These are phyloP conservation scores for Paralinhomoeus sp. DNA, from an alignment of 2,888 invertebrate genomes.

Conservation along the genomic window DNA sequence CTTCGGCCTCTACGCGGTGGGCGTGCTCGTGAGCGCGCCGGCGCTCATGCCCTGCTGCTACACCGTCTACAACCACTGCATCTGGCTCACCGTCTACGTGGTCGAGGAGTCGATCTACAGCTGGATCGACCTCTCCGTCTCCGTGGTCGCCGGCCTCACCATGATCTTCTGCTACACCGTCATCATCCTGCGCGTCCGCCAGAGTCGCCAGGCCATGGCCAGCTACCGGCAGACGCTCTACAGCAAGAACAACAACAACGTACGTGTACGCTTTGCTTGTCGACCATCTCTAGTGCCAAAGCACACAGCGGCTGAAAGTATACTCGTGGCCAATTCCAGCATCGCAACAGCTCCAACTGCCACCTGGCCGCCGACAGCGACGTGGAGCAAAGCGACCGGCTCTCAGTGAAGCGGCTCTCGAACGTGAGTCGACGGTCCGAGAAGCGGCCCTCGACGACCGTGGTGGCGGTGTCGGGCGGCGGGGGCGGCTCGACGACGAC, in stretches of 20 bases:
- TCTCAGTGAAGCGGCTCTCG: too few relatives aligned
- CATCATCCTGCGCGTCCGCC: constrained; percentile 13
- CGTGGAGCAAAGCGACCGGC: too few relatives aligned
- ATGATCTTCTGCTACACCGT: constrained; percentile 21
- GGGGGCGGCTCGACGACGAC: background rate
- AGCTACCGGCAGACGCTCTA: constrained; percentile 17
- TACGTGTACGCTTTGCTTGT: too few relatives aligned
- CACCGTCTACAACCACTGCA: constrained; percentile 15
- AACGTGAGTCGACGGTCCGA: background rate
- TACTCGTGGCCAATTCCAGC: too few relatives aligned
- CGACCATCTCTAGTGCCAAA: too few relatives aligned
- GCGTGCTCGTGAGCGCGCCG: constrained; percentile 15
- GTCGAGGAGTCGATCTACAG: constrained; percentile 14
- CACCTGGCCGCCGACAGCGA: too few relatives aligned
- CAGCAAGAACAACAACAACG: too few relatives aligned
- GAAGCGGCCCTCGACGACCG: background rate
- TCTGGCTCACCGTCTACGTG: constrained; percentile 15
- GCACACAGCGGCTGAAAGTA: too few relatives aligned
- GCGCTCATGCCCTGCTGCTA: constrained; percentile 19
- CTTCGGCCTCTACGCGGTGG: constrained; percentile 6
- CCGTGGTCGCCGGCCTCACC: constrained; percentile 13
- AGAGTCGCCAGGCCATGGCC: constrained; percentile 9
- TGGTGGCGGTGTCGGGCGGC: background rate
- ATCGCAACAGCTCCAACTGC: too few relatives aligned
- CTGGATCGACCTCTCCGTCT: constrained; percentile 18